Evolutionary conservation across 2,888 invertebrate genomes (phyloP), one percentile per base, ranked within the genome.

Genomic region (Parnassius smintheus): DNA sequence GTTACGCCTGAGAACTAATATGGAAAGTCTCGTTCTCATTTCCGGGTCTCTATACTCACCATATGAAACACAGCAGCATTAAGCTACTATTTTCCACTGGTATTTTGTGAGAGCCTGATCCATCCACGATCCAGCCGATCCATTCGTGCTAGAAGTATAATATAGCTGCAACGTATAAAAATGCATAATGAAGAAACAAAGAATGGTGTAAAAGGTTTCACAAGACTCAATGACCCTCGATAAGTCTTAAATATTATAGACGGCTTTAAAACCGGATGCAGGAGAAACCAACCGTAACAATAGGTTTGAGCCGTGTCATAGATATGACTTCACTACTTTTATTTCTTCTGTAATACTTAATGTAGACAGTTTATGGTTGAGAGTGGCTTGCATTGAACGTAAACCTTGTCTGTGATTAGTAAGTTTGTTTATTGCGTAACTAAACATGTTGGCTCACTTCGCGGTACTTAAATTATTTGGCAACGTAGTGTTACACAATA

Each of bases 211-310:
- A 42, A 12, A 35, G 9, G 48, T 58, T 49, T 48, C 52, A 52
- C 18, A 53, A 54, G 54, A n/a, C 11, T 8, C 13, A 42, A 54
- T n/a, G 56, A 51, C 62, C 62, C 48, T 57, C 62, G 62, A 53
- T 48, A 62, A 62, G 48, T 56, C 61, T 52, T 52, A 56, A 52
- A 52, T 52, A 48, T 48, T 54, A 48, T 51, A 18, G 49, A 44
- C 50, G 44, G 45, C 18, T 42, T 52, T 3, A 9, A 42, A 56
- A 45, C 56, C 61, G 56, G 61, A 61, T 48, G 56, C 46, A n/a
- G 56, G 41, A 10, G 56, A 56, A 61, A 52, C 56, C 61, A 46
- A 10, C 10, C 42, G 52, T 52, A 48, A 59, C 60, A 55, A 60
- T 55, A 51, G 50, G 52, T 41, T 55, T 48, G 12, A 35, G 22